Base-by-base conservation (phyloP, 2,113 vertebrate species). In the Psammodynastes pulverulentus region DNA sequence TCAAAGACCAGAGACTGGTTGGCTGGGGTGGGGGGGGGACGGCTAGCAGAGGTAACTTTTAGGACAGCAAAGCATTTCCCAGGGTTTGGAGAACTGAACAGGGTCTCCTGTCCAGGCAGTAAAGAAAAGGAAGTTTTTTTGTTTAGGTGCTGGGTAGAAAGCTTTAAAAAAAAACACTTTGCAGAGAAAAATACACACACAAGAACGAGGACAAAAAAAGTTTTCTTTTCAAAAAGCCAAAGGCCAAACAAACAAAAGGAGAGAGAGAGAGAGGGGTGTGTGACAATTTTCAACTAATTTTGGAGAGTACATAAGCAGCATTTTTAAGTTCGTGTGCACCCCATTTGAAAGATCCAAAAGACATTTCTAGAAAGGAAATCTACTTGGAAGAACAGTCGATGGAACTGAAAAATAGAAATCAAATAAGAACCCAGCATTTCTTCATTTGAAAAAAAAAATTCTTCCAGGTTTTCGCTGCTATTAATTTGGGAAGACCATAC, bases 1-100 rank as follows among this genome's bases (percentile, higher is more conserved):
- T n/a, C 84, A 85, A 94, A 94, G 43, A 43, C 34, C 26, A 49
- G 94, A 95, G 95, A 95, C 96, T 96, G 96, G n/a, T n/a, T n/a
- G n/a, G n/a, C n/a, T n/a, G n/a, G n/a, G n/a, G n/a, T n/a, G n/a
- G n/a, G 95, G 13, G 24, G 1, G 13, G 17, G 52, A 15, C 12
- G 9, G 12, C 0, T 7, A 21, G 15, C 19, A 4, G 15, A 39
- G n/a, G n/a, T 21, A 87, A 34, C 2, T 67, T 45, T 45, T 9
- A n/a, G 67, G 48, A 21, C 26, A 56, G 13, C 51, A 13, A 3
- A 85, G 10, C 19, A 56, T 17, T 89, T 79, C 58, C 62, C 91
- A 88, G 91, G 56, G 6, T 13, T 43, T 46, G 90, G 84, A 5
- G 29, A 24, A 46, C 17, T 15, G 9, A 48, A 5, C 26, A 3